These are phyloP conservation scores for Callosobruchus maculatus DNA, from an alignment of 2,888 invertebrate genomes.

Conservation along the genomic window DNA sequence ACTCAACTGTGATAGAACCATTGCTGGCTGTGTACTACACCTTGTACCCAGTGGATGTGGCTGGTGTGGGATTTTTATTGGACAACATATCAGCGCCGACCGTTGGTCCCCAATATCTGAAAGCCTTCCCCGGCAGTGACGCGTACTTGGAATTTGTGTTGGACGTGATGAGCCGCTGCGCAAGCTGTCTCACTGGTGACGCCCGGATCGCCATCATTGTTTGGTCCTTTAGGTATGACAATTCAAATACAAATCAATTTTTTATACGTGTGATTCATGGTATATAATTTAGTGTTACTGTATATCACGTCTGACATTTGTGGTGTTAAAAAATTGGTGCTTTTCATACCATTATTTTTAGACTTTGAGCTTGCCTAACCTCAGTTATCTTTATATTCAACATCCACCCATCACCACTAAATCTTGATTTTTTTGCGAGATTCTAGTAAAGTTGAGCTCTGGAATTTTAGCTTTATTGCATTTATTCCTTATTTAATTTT, in stretches of 20 bases:
- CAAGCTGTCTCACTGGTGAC: slow-evolving; percentile 49
- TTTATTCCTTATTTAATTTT: too few relatives aligned
- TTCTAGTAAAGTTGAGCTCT: too few relatives aligned
- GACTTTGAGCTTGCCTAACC: too few relatives aligned
- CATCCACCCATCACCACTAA: too few relatives aligned
- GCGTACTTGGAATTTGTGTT: slow-evolving; percentile 56
- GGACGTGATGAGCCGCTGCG: slow-evolving; percentile 52
- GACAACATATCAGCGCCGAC: slow-evolving; percentile 45
- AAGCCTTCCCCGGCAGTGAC: slow-evolving; percentile 59
- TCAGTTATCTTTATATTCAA: too few relatives aligned
- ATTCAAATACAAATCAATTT: not conserved
- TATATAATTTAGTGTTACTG: too few relatives aligned
- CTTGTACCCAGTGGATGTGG: slow-evolving; percentile 40
- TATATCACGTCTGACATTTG: too few relatives aligned
- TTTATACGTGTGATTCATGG: too few relatives aligned
- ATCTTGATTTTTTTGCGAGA: too few relatives aligned
- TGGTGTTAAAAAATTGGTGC: too few relatives aligned
- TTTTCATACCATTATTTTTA: too few relatives aligned
- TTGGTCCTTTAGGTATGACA: slow-evolving; percentile 53
- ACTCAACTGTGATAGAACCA: slow-evolving; percentile 40
- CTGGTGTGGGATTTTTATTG: slow-evolving; percentile 43
- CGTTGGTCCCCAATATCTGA: slow-evolving; percentile 59
- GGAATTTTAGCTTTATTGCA: too few relatives aligned
- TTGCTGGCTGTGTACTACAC: slow-evolving; percentile 46
- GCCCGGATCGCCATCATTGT: slow-evolving; percentile 56